Base-by-base conservation (phyloP, 2,797 vertebrate species). In the Picus viridis region DNA sequence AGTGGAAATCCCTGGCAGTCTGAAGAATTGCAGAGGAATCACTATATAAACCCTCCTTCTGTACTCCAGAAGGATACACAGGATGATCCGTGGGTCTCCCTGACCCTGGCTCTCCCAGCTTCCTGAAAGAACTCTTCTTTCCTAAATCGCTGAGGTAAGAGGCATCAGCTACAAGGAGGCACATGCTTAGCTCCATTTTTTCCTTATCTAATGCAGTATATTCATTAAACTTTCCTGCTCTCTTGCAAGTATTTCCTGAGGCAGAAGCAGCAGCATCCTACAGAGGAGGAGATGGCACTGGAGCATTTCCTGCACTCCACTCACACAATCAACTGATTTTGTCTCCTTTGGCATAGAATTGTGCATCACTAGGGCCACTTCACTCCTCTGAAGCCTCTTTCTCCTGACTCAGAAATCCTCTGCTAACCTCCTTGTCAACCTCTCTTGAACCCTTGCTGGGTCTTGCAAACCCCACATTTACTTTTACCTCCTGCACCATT, bases 181-280 rank as follows among this genome's bases (percentile, higher is more conserved):
- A 70, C 11, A 23, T 49, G 2, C 23, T 84, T 58, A 69, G 47
- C 10, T 59, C 56, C 47, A 8, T 8, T 73, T 39, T 36, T 39
- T 39, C 12, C 39, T 11, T 65, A 39, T 68, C n/a, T 82, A 79
- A 29, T 16, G 2, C 2, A 2, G 0, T 27, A 10, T 36, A 61
- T 64, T 74, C 68, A 71, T 83, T 69, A 81, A 23, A 39, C 26
- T 77, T 71, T 67, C 47, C 13, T 30, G 51, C 14, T 45, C 10
- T 63, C 23, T 85, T 45, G 7, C 0, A 0, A 69, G 26, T 30
- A 16, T 49, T 65, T 88, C 63, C 36, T 59, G 32, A 3, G 6
- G 51, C 61, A 79, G 43, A 63, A 93, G 34, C 0, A 3, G 11
- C 24, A 43, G 61, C 23, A 57, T 67, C 32, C 30, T 73, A 29